A percentile compares a stretch with the other conserved stretches of the same genome.
Conservation (phyloP, 1,140 invertebrate genomes). For the Lasioglossum baleicum region DNA sequence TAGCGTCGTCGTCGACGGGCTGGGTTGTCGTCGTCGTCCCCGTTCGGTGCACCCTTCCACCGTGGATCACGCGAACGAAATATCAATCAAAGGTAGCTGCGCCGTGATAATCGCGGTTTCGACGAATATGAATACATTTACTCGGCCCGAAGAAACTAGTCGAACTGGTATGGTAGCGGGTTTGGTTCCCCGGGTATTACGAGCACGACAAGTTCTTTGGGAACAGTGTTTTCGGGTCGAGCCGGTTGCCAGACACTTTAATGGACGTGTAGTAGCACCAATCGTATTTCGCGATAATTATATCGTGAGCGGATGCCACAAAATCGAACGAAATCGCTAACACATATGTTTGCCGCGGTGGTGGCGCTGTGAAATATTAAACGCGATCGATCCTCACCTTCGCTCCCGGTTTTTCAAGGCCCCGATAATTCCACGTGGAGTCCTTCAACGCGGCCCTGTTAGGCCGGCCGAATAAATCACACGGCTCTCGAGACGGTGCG, state of each 20-base stretch:
- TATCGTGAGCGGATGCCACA: too few relatives aligned
- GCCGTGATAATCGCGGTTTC: constrained; percentile 53
- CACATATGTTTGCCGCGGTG: too few relatives aligned
- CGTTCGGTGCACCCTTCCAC: constrained; percentile 35
- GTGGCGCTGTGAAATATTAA: too few relatives aligned
- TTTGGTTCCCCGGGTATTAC: neutral
- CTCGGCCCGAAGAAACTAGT: neutral
- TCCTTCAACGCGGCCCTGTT: neutral
- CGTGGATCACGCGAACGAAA: constrained; percentile 58
- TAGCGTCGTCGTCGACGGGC: constrained; percentile 30
- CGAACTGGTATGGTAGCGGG: too few relatives aligned
- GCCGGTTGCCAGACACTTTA: neutral
- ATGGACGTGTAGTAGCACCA: neutral
- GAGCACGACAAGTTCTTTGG: neutral
- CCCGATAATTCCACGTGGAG: neutral
- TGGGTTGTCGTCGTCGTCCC: constrained; percentile 25
- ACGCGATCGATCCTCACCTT: neutral
- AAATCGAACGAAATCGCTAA: too few relatives aligned
- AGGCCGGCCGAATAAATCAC: neutral
- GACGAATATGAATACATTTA: constrained; percentile 64
- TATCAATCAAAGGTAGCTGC: constrained; percentile 60
- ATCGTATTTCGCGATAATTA: neutral
- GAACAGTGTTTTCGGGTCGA: neutral
- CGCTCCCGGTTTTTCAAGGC: neutral
- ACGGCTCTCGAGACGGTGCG: neutral